These are phyloP conservation scores for Symphodus melops DNA, from an alignment of 2,113 vertebrate species.

Conservation along the genomic window DNA sequence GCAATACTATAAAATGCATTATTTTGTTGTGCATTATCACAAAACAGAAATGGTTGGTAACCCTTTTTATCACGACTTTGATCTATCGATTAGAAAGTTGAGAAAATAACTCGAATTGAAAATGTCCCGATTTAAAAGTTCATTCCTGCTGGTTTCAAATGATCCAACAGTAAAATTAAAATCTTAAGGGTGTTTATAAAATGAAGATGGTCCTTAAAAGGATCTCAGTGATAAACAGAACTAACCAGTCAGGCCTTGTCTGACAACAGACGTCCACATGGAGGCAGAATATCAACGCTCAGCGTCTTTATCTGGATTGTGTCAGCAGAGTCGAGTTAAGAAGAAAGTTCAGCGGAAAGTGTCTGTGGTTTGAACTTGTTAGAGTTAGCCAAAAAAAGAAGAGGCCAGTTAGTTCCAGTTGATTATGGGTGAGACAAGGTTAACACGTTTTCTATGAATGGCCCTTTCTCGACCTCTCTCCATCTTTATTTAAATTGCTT, in stretches of 20 bases:
- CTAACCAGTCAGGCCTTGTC: neutral
- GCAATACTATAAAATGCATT: constrained; percentile 8
- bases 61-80: neutral
- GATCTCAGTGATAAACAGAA: neutral
- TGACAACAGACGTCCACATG: neutral
- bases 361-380: constrained; percentile 37
- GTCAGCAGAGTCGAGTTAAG: neutral
- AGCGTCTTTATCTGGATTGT: neutral
- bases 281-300: neutral
- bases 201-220: neutral
- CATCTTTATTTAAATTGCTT: constrained; percentile 17
- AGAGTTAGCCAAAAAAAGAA: constrained; percentile 33
- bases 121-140: no score
- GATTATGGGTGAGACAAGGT: constrained; percentile 25
- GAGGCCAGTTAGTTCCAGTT: constrained; percentile 34
- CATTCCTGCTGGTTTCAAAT: no score
- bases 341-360: constrained; percentile 12
- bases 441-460: constrained; percentile 11
- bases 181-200: neutral
- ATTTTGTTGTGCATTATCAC: neutral
- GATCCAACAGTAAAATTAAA: no score
- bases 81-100: constrained; percentile 9
- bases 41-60: constrained; percentile 6
- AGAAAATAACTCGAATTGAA: constrained; percentile 1
- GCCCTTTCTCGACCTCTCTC: neutral